Base-by-base conservation (phyloP, 2,113 vertebrate genomes). In the Zosterops pallidus region DNA sequence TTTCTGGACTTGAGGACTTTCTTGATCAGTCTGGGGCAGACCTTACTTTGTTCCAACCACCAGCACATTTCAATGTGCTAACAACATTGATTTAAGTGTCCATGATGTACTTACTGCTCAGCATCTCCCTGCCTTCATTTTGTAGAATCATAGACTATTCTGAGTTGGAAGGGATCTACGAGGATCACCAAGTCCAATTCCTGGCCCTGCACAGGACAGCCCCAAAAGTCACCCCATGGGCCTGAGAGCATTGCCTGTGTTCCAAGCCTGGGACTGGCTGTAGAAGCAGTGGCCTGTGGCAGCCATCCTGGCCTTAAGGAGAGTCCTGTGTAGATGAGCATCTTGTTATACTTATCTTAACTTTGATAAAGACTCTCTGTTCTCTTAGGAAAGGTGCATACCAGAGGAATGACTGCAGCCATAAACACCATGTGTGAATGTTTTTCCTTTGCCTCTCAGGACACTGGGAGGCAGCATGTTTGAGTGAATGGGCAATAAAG, bases 1-100 rank as follows among this genome's bases (percentile, higher is more conserved):
- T 89, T 83, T 62, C 64, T 5, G 11, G 28, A 10, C 19, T 22
- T 60, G 7, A 13, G 46, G 44, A 77, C 5, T 59, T 83, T 64
- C 39, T 55, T 67, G 26, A 16, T 29, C 29, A 59, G 68, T 26
- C n/a, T 65, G 50, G 29, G 31, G 26, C 41, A 70, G 70, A 44
- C 14, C 12, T 68, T 28, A 24, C 33, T 42, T 25, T 70, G 59
- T 41, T 70, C 19, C 0, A 0, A 31, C 12, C 62, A 26, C 15
- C 57, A 50, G 67, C 0, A 0, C 8, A 2, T 29, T 44, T 49
- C 75, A 64, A 1, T 1, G 9, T 15, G 29, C 57, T 83, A 80
- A n/a, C 1, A 10, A 6, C 23, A 69, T 50, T 0, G 0, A 50
- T 16, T 74, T 15, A 35, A 21, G 50, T 0, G 2, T 39, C 64